A percentile compares a stretch with the other conserved stretches of the same genome.
Conservation (phyloP, 2,797 vertebrate genomes). For the Hirundo rustica region DNA sequence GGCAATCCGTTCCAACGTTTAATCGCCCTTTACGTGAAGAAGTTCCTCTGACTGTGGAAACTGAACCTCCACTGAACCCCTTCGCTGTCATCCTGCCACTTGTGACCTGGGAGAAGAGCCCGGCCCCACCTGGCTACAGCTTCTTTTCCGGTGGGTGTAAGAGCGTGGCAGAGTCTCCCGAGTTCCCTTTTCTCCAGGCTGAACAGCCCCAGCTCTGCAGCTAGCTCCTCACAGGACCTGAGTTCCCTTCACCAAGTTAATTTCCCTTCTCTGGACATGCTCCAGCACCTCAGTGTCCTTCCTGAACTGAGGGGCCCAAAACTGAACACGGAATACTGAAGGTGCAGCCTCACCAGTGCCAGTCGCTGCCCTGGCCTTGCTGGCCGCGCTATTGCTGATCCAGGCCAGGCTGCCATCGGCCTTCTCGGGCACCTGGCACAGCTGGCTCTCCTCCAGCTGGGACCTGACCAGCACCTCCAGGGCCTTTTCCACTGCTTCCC, state of each 20-base stretch:
- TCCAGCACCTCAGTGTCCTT: background rate
- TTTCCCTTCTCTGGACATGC: background rate
- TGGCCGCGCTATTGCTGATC: background rate
- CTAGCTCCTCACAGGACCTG: background rate
- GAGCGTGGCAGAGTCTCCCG: accelerated
- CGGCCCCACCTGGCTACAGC: accelerated
- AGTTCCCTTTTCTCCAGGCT: background rate
- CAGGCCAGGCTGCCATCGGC: background rate
- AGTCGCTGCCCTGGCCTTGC: background rate
- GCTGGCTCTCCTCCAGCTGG: background rate
- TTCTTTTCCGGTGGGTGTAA: accelerated
- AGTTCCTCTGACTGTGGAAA: background rate
- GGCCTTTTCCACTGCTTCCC: background rate
- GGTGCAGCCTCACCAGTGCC: background rate
- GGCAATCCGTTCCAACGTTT: too few relatives aligned
- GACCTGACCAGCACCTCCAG: background rate
- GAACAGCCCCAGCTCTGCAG: background rate
- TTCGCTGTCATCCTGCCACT: background rate
- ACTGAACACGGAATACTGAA: accelerated
- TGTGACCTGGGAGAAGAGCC: background rate
- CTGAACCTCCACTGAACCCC: background rate
- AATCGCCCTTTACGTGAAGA: too few relatives aligned
- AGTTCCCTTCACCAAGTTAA: background rate
- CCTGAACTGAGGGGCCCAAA: background rate
- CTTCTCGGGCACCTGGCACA: background rate